Evolutionary conservation across 2,888 invertebrate species (phyloP), one percentile per base, ranked within the genome.

Genomic region (Alcis repandata): DNA sequence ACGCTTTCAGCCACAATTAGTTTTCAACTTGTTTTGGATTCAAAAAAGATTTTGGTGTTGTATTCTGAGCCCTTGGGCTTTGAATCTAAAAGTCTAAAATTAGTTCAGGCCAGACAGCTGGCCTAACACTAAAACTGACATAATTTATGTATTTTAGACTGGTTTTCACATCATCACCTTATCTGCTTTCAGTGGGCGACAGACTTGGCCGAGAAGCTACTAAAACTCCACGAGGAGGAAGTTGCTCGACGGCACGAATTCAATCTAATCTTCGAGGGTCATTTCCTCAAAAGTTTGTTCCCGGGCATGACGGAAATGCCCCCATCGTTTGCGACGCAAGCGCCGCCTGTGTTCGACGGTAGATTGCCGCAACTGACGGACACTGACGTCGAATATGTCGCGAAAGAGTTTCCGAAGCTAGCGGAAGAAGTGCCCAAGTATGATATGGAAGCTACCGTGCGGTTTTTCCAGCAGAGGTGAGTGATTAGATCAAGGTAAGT

Each of bases 291-390:
- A 70, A 95, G 96, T 11, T 89, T 99, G 45, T 99, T 99, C 88
- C 97, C 98, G 0, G 99, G 99, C 0, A 95, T 99, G 94, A 96
- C 96, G 58, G 99, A 99, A 79, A 90, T 96, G 68, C 97, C 98
- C 1, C 96, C 97, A 2, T 93, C 96, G 0, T 99, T 97, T 86
- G 98, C 97, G 56, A 97, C 97, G 3, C 95, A 96, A 80, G 95
- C 96, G 63, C 97, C 97, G 0, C 91, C 95, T 0, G 89, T 94
- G n/a, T 98, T 97, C 80, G 98, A 98, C 84, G 94, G 94, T 17
- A 92, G 94, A 45, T 87, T 97, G 68, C 97, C 97, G 17, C 94
- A 95, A 79, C 94, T 97, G 62, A 93, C 89, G 0, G 82, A 87
- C 0, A 87, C 89, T 11, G 95, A 97, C 77, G 95, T 97, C 45